Evolutionary conservation across 2,113 vertebrate genomes (phyloP).

Genomic region (Gadus chalcogrammus): DNA sequence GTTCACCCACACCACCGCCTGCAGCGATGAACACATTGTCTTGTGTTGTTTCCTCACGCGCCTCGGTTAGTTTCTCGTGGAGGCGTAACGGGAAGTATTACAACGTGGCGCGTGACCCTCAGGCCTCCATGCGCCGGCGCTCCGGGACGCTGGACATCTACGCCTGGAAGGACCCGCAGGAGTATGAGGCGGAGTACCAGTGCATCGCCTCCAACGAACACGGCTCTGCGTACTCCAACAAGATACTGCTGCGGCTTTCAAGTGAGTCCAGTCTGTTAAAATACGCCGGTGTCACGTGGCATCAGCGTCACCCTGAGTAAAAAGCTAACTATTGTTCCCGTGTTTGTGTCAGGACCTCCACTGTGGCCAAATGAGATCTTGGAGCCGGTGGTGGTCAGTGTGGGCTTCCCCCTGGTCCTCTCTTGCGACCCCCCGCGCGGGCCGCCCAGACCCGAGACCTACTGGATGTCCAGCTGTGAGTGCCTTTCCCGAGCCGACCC

Average conservation of each 20-base stretch:
- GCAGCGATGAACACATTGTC: neutral
- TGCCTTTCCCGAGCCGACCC: neutral
- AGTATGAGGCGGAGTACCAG: constrained; percentile 95
- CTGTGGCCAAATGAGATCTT: constrained; percentile 94
- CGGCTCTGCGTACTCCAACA: constrained; percentile 89
- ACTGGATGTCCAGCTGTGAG: constrained; percentile 98
- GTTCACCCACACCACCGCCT: no score
- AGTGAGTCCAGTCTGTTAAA: constrained; percentile 75
- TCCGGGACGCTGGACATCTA: constrained; percentile 92
- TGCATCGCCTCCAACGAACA: constrained; percentile 89
- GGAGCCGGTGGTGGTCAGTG: constrained; percentile 89
- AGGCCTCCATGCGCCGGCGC: constrained; percentile 82
- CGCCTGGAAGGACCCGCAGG: constrained; percentile 84
- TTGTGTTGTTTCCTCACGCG: neutral
- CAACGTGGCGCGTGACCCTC: constrained; percentile 89
- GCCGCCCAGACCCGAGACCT: constrained; percentile 88
- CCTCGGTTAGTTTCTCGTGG: constrained; percentile 85
- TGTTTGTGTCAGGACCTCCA: constrained; percentile 79
- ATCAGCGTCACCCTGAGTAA: no score
- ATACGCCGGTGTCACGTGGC: no score
- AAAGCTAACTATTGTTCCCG: neutral
- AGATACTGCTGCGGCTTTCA: constrained; percentile 89
- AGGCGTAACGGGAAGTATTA: constrained; percentile 89
- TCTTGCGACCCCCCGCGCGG: constrained; percentile 89
- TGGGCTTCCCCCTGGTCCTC: constrained; percentile 84